Evolutionary conservation across 1,140 invertebrate genomes (phyloP).

Genomic region (Megalonaias nervosa): DNA sequence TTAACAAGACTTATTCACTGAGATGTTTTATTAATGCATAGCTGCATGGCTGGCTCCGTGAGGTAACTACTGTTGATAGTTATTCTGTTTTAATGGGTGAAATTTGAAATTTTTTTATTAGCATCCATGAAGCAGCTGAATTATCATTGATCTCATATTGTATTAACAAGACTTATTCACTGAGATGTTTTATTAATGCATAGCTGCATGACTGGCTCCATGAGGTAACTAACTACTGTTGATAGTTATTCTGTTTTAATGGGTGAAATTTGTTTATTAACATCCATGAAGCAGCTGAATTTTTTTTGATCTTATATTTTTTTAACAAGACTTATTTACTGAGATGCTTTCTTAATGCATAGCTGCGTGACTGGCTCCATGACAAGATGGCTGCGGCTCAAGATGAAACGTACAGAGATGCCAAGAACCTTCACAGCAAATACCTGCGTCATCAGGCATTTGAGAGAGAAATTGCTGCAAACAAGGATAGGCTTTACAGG

Average conservation of each 20-base stretch:
- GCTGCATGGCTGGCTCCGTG: constrained; percentile 95
- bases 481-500: constrained; percentile 95
- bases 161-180: too few relatives aligned
- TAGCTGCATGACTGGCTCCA: constrained; percentile 93
- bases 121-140: too few relatives aligned
- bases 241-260: too few relatives aligned
- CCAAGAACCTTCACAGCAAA: constrained; percentile 99
- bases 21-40: constrained; percentile 39
- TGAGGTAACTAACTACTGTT: constrained; percentile 74
- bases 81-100: too few relatives aligned
- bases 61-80: constrained; percentile 65
- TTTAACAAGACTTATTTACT: too few relatives aligned
- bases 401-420: constrained; percentile 97
- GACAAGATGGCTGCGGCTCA: constrained; percentile 99
- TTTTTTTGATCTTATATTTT: too few relatives aligned
- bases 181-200: constrained; percentile 19
- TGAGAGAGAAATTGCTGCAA: constrained; percentile 98
- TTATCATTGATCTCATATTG: too few relatives aligned
- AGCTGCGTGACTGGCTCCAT: constrained; percentile 93
- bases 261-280: too few relatives aligned
- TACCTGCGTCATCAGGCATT: constrained; percentile 99
- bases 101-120: too few relatives aligned
- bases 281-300: too few relatives aligned
- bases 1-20: too few relatives aligned
- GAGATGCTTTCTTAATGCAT: constrained; percentile 23